Evolutionary conservation across 2,888 invertebrate species (phyloP).

Genomic region (Yponomeuta cagnagella): DNA sequence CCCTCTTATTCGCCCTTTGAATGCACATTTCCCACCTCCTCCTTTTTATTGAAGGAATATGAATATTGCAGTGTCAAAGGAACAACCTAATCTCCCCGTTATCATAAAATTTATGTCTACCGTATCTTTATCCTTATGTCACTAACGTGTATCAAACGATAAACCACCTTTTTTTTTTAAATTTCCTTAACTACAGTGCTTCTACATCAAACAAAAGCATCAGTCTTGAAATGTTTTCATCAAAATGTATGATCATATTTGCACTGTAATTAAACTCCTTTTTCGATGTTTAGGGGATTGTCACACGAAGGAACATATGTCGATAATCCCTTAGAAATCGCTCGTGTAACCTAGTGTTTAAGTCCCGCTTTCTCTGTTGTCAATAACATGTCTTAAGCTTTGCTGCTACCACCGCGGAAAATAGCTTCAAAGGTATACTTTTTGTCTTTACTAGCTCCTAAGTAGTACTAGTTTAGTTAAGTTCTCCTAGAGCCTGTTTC

Average conservation of each 20-base stretch:
- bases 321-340: slow-evolving; percentile 42
- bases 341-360: slow-evolving; percentile 21
- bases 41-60: neutral
- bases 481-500: neutral
- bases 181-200: neutral
- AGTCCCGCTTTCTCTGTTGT: slow-evolving; percentile 64
- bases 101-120: neutral
- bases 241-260: neutral
- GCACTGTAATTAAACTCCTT: slow-evolving; percentile 27
- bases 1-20: neutral
- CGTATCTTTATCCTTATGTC: neutral
- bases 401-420: slow-evolving; percentile 66
- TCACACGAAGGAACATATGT: slow-evolving; percentile 27
- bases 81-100: neutral
- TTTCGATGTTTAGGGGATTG: slow-evolving; percentile 43
- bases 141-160: neutral
- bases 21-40: neutral
- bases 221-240: neutral
- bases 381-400: slow-evolving; percentile 68
- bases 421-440: slow-evolving; percentile 67
- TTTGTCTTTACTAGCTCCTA: slow-evolving; percentile 40
- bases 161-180: neutral
- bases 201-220: too few species aligned
- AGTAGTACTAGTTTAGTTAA: neutral
- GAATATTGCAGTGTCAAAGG: neutral